phyloP scores from a whole-genome alignment of 2,113 vertebrate species.

The Sclerurus mexicanus region DNA sequence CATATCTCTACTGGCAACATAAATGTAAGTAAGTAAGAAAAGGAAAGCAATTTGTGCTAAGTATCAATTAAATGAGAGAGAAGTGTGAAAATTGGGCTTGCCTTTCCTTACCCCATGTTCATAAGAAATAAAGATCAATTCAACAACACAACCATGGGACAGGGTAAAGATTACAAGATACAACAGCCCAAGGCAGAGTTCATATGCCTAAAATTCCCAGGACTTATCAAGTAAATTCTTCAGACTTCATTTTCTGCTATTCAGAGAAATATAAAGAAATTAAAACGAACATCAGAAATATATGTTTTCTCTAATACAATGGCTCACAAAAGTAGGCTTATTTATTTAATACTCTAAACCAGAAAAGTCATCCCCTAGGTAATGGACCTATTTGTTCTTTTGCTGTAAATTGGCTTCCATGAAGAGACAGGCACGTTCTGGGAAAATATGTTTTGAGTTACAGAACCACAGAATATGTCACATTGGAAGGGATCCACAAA shows the following conservation, averaged over 20 bases:
- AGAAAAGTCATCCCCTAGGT: neutral
- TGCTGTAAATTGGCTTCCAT: neutral
- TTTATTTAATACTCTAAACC: neutral
- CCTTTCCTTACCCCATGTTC: neutral
- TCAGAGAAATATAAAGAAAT: neutral
- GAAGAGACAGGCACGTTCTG: neutral
- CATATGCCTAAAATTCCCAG: neutral
- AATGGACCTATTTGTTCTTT: neutral
- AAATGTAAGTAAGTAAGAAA: neutral
- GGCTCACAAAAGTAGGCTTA: neutral
- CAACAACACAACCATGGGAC: neutral
- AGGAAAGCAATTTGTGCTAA: neutral
- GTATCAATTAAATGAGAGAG: neutral
- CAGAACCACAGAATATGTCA: neutral
- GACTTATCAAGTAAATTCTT: neutral
- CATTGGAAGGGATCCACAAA: neutral
- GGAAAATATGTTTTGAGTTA: neutral
- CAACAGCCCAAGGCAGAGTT: neutral
- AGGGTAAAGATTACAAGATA: neutral
- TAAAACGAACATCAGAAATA: neutral
- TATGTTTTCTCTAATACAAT: neutral
- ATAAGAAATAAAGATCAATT: neutral
- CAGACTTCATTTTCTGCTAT: neutral
- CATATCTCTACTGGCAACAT: neutral
- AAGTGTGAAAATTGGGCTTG: neutral